phyloP scores from a whole-genome alignment of 2,113 vertebrate genomes.

The Psittacus erithacus region DNA sequence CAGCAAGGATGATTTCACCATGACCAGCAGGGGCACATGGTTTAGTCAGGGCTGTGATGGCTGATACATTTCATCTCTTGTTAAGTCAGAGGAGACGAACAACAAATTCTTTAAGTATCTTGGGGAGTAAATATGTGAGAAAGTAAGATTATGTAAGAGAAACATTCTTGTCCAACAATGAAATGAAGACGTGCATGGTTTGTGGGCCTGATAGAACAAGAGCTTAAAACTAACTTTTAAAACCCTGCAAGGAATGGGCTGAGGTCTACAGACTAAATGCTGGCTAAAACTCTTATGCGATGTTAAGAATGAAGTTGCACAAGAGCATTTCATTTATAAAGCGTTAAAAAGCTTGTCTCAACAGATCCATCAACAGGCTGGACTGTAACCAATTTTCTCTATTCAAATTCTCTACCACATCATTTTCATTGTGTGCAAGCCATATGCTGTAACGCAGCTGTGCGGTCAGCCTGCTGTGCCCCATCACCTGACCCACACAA shows the following conservation, averaged over 20 bases:
- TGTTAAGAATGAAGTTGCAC: background rate
- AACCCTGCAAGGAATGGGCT: background rate
- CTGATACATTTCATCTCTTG: background rate
- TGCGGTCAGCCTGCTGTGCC: background rate
- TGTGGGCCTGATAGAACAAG: background rate
- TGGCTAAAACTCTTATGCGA: background rate
- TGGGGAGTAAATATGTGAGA: background rate
- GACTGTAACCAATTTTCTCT: background rate
- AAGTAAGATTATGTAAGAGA: background rate
- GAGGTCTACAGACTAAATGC: background rate
- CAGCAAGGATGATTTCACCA: background rate
- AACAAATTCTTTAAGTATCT: background rate
- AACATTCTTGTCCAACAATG: background rate
- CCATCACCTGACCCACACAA: background rate
- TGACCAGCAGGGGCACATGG: background rate
- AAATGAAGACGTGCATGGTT: background rate
- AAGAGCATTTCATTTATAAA: background rate
- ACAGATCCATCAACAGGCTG: background rate
- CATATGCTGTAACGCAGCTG: fast-evolving
- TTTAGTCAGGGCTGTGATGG: background rate
- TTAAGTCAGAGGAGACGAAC: background rate
- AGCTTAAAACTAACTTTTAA: background rate
- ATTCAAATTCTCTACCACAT: slow-evolving; percentile 16
- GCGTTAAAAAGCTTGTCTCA: background rate
- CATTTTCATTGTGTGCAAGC: background rate